Base-by-base conservation (phyloP, 1,140 invertebrate species). In the Brachionus manjavacas region DNA sequence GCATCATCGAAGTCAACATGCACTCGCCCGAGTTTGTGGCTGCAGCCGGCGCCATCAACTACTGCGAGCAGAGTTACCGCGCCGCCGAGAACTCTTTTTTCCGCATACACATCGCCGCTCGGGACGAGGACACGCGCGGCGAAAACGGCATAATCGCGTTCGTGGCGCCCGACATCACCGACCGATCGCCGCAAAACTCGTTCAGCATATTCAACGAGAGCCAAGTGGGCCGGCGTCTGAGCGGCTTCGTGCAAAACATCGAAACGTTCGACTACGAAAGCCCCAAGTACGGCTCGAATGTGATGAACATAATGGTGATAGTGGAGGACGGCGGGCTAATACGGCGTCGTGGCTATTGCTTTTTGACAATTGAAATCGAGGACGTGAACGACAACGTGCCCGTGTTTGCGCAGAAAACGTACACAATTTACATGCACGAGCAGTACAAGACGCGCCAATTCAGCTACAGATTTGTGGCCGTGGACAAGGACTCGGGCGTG, bases 1-100 rank as follows among this genome's bases (percentile, higher is more conserved):
- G 35, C 20, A 28, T 81, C n/a, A 81, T 81, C 23, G 79, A 81
- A 35, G 79, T 81, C 4, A 81, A 81, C 43, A 81, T 81, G 79
- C 79, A 81, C 52, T 81, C 79, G 31, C 79, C 79, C 8, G n/a
- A 35, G 3, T 16, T 81, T 66, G 25, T 28, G 20, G 1, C 49
- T 20, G 20, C 52, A 0, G 52, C 31, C 31, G 7, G 4, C 31
- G 31, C 52, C 28, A 68, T 55, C 43, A 81, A 81, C 64, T 81
- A 81, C 31, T 81, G 79, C 16, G 79, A 81, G 23, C 49, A 68
- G 60, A 60, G 31, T 12, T 81, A 23, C 25, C 49, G 41, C n/a
- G 79, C 16, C 4, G 9, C 52, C 9, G 79, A 81, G 8, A 81
- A 81, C 28, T 64, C 79, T 20, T 64, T 64, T 3, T 81, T 81